Evolutionary conservation across 1,140 invertebrate genomes (phyloP).

Genomic region (Cyphomyrmex costatus): DNA sequence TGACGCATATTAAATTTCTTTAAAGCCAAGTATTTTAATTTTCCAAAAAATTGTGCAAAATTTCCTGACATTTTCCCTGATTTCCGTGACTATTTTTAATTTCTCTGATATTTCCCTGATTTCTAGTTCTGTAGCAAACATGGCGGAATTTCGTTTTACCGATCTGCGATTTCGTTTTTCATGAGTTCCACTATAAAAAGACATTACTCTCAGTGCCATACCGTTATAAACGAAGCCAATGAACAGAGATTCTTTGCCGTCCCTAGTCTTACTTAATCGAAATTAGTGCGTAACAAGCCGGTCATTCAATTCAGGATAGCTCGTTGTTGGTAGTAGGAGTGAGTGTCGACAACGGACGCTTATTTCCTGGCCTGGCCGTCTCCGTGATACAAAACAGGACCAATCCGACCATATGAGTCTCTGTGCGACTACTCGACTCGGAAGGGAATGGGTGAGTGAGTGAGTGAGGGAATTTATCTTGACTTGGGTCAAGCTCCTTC

Average conservation of each 20-base stretch:
- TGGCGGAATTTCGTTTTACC: not conserved
- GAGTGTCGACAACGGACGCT: constrained; percentile 43
- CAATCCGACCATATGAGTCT: constrained; percentile 19
- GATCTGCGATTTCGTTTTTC: no score
- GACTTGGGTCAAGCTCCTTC: constrained; percentile 26
- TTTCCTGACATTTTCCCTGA: no score
- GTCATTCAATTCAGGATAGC: constrained; percentile 40
- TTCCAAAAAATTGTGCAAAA: no score
- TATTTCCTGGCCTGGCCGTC: constrained; percentile 19
- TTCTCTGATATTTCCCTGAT: no score
- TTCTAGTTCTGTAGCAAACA: no score
- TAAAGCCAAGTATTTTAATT: no score
- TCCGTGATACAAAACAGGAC: constrained; percentile 58
- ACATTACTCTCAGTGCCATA: not conserved
- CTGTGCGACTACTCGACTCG: constrained; percentile 3
- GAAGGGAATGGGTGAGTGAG: constrained; percentile 6
- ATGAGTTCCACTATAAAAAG: not conserved
- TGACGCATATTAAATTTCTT: no score
- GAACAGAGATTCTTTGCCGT: constrained; percentile 1
- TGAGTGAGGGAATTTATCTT: constrained; percentile 47
- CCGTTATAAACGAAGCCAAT: not conserved
- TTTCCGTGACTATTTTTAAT: no score
- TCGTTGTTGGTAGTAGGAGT: constrained; percentile 56
- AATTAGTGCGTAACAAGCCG: constrained; percentile 49
- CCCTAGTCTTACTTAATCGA: constrained; percentile 35